Percentiles rank a stretch among this genome's conserved stretches.
Evolutionary conservation across 2,113 vertebrate species (phyloP).

Genomic region (Lathamus discolor): DNA sequence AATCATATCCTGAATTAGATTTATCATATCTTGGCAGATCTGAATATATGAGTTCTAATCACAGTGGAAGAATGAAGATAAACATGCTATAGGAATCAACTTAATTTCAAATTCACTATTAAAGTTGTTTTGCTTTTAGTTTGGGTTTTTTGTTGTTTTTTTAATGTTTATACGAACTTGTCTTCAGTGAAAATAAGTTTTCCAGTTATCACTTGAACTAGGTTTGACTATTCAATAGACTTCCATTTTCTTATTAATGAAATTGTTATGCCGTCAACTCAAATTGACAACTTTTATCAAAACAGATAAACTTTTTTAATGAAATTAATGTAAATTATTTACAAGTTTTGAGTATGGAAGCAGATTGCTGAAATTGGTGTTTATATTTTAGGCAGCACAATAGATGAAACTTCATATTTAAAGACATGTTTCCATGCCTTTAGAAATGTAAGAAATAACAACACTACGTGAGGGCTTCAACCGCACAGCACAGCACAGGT

Average conservation of each 20-base stretch:
- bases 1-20: background rate
- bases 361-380: background rate
- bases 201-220: background rate
- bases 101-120: background rate
- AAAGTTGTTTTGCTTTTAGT: background rate
- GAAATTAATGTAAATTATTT: background rate
- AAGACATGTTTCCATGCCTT: background rate
- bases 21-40: background rate
- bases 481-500: rapidly evolving
- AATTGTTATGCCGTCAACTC: background rate
- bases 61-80: background rate
- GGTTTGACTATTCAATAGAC: background rate
- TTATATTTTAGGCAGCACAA: background rate
- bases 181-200: background rate
- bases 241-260: background rate
- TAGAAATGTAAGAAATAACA: background rate
- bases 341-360: background rate
- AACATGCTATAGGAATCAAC: background rate
- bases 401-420: background rate
- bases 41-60: background rate
- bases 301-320: background rate
- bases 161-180: background rate
- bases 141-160: background rate
- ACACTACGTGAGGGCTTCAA: background rate
- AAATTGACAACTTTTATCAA: background rate